phyloP scores from a whole-genome alignment of 2,113 vertebrate genomes.

The Furnarius figulus region DNA sequence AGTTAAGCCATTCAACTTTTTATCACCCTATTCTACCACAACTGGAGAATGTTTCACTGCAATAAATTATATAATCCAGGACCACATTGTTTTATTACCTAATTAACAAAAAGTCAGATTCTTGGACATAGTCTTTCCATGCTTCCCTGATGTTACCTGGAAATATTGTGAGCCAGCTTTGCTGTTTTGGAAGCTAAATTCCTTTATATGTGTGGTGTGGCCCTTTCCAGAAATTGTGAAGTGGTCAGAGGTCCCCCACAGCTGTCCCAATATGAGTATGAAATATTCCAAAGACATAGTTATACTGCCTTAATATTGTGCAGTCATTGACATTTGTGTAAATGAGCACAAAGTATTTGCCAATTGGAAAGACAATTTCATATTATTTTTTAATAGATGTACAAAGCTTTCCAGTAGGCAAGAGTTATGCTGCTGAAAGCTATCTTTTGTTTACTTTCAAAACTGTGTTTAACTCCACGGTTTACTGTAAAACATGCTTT shows the following conservation, averaged over 20 bases:
- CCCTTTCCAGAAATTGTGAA: background rate
- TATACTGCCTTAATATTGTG: background rate
- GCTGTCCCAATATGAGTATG: background rate
- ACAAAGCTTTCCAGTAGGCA: background rate
- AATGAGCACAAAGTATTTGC: background rate
- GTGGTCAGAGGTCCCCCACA: background rate
- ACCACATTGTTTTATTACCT: background rate
- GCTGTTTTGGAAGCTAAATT: background rate
- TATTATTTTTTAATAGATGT: background rate
- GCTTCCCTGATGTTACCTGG: background rate
- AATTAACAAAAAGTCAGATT: background rate
- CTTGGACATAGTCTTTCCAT: background rate
- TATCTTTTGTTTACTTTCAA: background rate
- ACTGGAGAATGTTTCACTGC: background rate
- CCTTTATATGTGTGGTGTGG: background rate
- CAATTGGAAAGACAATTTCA: background rate
- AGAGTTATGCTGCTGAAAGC: background rate
- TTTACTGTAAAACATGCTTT: background rate
- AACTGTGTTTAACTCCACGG: background rate
- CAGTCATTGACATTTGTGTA: background rate
- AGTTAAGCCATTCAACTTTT: background rate
- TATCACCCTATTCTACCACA: background rate
- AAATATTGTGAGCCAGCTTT: background rate
- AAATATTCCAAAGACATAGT: background rate
- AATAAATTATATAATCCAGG: background rate